Percentiles rank a stretch among this genome's conserved stretches.
These are phyloP conservation scores for Peromyscus aztecus DNA, from an alignment of 2,797 vertebrate genomes.

Conservation along the genomic window DNA sequence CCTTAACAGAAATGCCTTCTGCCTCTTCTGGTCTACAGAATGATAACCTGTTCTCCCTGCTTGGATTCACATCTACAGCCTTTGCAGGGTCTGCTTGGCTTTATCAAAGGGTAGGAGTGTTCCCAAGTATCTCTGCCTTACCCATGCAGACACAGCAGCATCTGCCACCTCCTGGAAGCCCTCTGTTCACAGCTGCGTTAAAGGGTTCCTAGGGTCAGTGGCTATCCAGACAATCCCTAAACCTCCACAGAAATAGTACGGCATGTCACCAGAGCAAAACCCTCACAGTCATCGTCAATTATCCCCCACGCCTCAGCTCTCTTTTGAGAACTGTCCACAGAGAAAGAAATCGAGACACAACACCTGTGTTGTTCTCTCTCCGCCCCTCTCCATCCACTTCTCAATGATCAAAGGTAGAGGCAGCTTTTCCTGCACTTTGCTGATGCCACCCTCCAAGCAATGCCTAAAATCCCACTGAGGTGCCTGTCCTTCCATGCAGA, in stretches of 20 bases:
- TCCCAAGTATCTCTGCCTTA: neutral
- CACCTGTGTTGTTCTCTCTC: neutral
- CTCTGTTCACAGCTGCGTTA: too few relatives aligned
- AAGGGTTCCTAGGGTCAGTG: neutral
- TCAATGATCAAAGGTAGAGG: conserved; percentile 25
- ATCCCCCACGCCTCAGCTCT: neutral
- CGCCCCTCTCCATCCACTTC: neutral
- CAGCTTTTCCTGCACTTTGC: neutral
- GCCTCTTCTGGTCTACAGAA: neutral
- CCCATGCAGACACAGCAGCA: neutral
- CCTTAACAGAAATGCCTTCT: neutral
- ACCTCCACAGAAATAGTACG: neutral
- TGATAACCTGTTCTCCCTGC: too few relatives aligned
- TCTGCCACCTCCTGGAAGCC: neutral
- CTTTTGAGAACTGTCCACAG: neutral
- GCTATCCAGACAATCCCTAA: neutral
- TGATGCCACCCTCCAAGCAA: neutral
- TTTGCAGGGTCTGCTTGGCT: neutral
- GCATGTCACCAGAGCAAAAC: neutral
- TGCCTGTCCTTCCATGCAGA: neutral
- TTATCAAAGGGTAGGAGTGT: neutral
- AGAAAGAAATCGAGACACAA: neutral
- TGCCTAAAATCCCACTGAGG: neutral
- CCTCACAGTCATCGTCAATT: neutral
- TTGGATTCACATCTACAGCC: neutral